A percentile compares a stretch with the other conserved stretches of the same genome.
Evolutionary conservation across 2,888 invertebrate species (phyloP).

Genomic region (Agonopterix arenella): DNA sequence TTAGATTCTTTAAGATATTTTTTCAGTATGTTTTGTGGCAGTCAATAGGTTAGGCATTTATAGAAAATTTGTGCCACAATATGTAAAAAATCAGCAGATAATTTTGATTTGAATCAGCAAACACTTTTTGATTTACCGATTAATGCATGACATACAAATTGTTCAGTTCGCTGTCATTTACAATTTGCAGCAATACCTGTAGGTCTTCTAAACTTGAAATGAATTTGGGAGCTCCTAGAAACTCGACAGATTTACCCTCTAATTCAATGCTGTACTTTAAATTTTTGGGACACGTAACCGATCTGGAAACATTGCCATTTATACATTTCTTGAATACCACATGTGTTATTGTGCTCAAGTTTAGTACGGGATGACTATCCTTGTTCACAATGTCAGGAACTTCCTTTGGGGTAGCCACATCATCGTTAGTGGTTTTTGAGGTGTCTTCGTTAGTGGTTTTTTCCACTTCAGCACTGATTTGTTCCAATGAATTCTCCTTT

Average conservation of each 20-base stretch:
- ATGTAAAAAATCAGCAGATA: constrained; percentile 14
- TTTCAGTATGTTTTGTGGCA: too few species aligned
- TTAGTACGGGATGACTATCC: constrained; percentile 10
- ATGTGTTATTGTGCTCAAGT: constrained; percentile 39
- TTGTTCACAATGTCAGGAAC: constrained; percentile 1
- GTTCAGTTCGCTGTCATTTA: constrained; percentile 60
- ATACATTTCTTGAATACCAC: constrained; percentile 56
- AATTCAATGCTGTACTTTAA: constrained; percentile 62
- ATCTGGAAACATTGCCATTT: constrained; percentile 48
- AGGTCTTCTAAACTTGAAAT: constrained; percentile 65
- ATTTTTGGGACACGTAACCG: constrained; percentile 62
- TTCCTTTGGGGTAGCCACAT: neutral
- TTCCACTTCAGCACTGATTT: constrained; percentile 1
- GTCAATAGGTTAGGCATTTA: too few species aligned
- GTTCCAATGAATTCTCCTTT: constrained; percentile 15
- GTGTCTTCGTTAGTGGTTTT: neutral
- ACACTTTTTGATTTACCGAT: too few species aligned
- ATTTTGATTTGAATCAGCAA: too few species aligned
- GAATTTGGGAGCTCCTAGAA: constrained; percentile 67
- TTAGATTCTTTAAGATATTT: too few species aligned
- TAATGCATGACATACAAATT: constrained; percentile 51
- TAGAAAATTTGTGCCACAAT: neutral
- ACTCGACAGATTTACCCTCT: constrained; percentile 56
- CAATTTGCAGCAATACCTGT: constrained; percentile 68
- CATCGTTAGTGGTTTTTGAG: neutral